phyloP scores from a whole-genome alignment of 1,140 invertebrate genomes.

The Aphaenogaster floridana region DNA sequence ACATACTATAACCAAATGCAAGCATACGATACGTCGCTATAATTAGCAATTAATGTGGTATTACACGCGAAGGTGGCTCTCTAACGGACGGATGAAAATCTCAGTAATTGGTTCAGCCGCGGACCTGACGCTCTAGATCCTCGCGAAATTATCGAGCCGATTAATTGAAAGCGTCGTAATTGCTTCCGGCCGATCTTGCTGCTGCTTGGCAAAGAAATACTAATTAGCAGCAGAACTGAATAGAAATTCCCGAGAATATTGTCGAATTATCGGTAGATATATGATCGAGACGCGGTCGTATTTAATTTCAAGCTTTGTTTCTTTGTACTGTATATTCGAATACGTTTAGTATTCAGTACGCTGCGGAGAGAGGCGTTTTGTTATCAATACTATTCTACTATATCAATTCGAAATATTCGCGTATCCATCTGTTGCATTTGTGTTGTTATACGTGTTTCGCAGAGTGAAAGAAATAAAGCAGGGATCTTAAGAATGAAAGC shows the following conservation, averaged over 20 bases:
- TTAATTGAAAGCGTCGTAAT: conserved; percentile 72
- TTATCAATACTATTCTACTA: neutral
- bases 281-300: neutral
- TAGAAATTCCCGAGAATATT: conserved; percentile 2
- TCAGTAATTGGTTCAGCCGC: conserved; percentile 74
- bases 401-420: neutral
- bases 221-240: conserved; percentile 17
- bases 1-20: neutral
- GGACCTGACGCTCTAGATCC: conserved; percentile 68
- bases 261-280: neutral
- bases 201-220: conserved; percentile 56
- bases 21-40: conserved; percentile 64
- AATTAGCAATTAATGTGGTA: conserved; percentile 81
- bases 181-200: conserved; percentile 70
- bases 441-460: neutral
- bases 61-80: conserved; percentile 72
- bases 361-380: neutral
- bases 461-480: neutral
- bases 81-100: conserved; percentile 72
- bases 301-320: conserved; percentile 13
- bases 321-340: neutral
- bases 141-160: conserved; percentile 74
- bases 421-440: neutral
- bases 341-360: neutral
- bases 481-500: neutral